Conservation (phyloP, 2,113 vertebrate species). For the Hippocampus guttulatus region DNA sequence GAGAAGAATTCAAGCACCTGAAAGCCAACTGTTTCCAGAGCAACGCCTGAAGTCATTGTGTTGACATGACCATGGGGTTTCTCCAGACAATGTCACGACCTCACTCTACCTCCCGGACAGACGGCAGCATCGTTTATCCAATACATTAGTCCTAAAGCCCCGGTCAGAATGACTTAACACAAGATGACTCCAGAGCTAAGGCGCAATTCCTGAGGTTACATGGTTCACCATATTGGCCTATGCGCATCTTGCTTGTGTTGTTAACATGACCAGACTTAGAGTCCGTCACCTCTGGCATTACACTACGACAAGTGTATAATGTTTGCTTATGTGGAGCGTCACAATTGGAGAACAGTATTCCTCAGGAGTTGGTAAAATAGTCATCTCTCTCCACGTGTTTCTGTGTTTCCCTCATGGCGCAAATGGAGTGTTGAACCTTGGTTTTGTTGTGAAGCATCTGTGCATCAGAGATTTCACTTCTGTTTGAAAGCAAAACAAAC, state of each 20-base stretch:
- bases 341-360: slow-evolving; percentile 14
- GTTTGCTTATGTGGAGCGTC: slow-evolving; percentile 17
- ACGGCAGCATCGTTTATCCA: slow-evolving; percentile 42
- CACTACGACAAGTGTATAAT: slow-evolving; percentile 36
- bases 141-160: slow-evolving; percentile 26
- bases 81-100: slow-evolving; percentile 49
- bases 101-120: slow-evolving; percentile 24
- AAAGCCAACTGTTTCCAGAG: slow-evolving; percentile 31
- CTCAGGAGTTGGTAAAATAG: slow-evolving; percentile 16
- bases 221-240: slow-evolving; percentile 31
- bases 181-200: slow-evolving; percentile 36
- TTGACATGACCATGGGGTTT: slow-evolving; percentile 40
- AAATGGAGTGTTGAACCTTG: slow-evolving; percentile 12
- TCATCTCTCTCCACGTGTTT: slow-evolving; percentile 24
- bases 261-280: slow-evolving; percentile 47
- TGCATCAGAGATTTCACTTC: slow-evolving; percentile 12
- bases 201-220: slow-evolving; percentile 27
- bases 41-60: slow-evolving; percentile 29
- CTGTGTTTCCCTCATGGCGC: slow-evolving; percentile 16
- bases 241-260: slow-evolving; percentile 24
- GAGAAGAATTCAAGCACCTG: slow-evolving; percentile 39
- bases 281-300: slow-evolving; percentile 30
- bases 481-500: neutral
- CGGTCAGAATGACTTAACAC: slow-evolving; percentile 43
- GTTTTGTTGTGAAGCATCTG: slow-evolving; percentile 11